Evolutionary conservation across 1,140 invertebrate genomes (phyloP).

Genomic region (Mesaphorura yosii): DNA sequence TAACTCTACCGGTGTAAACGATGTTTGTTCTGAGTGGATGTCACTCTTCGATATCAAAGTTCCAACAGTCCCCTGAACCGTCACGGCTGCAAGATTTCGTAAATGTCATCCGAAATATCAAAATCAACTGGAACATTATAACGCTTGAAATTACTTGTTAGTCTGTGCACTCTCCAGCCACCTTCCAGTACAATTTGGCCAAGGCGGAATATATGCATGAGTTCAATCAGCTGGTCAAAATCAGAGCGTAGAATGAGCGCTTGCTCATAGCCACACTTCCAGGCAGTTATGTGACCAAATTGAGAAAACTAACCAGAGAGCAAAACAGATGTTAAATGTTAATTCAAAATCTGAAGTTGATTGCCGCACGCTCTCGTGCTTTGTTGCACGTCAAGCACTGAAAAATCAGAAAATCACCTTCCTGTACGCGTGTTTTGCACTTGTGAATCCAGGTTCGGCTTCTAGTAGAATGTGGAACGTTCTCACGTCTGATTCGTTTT

Average conservation of each 20-base stretch:
- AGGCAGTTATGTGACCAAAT: conserved; percentile 23
- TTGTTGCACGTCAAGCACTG: no score
- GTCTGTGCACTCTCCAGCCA: conserved; percentile 26
- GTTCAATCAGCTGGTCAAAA: conserved; percentile 19
- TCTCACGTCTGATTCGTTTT: conserved; percentile 1
- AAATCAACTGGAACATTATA: conserved; percentile 2
- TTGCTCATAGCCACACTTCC: conserved; percentile 27
- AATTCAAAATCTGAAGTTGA: background rate
- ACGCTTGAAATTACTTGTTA: conserved; percentile 19
- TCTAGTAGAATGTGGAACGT: conserved; percentile 24
- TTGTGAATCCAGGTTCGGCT: conserved; percentile 19
- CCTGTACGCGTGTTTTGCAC: background rate
- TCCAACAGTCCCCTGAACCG: conserved; percentile 17
- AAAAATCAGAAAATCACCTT: no score
- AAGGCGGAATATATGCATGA: conserved; percentile 27
- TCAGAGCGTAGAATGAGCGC: conserved; percentile 19
- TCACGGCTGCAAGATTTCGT: conserved; percentile 15
- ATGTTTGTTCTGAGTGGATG: background rate
- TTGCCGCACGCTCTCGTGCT: background rate
- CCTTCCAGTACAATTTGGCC: conserved; percentile 24
- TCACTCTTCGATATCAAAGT: conserved; percentile 17
- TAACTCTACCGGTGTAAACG: conserved; percentile 23
- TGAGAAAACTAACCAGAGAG: conserved; percentile 18
- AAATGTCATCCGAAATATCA: background rate
- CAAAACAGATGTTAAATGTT: background rate